Evolutionary conservation across 2,888 invertebrate species (phyloP).

Genomic region (Plebejus anna): DNA sequence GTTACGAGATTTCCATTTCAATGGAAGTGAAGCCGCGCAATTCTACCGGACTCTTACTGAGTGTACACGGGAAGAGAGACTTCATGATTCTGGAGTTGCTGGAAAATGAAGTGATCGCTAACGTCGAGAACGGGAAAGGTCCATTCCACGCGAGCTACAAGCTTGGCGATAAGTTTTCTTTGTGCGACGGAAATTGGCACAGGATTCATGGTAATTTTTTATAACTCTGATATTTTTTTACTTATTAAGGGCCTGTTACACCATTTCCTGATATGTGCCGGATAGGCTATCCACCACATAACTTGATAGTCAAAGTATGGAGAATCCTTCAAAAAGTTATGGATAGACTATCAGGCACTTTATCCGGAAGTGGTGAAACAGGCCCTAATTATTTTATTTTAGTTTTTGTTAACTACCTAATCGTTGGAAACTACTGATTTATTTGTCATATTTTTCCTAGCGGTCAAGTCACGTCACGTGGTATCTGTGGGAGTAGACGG

Average conservation of each 20-base stretch:
- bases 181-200: constrained; percentile 98
- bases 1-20: constrained; percentile 86
- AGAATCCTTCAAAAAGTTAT: too few species aligned
- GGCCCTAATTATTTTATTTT: too few species aligned
- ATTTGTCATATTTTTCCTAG: constrained; percentile 63
- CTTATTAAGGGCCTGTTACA: too few species aligned
- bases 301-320: too few species aligned
- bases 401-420: too few species aligned
- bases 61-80: constrained; percentile 90
- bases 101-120: constrained; percentile 90
- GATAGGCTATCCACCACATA: too few species aligned
- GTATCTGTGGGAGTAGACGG: constrained; percentile 93
- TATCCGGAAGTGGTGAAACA: too few species aligned
- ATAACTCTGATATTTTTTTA: too few species aligned
- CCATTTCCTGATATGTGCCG: too few species aligned
- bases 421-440: neutral
- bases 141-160: constrained; percentile 87
- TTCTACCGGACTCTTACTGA: constrained; percentile 90
- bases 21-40: constrained; percentile 93
- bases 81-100: constrained; percentile 93
- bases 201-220: constrained; percentile 83
- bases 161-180: constrained; percentile 82
- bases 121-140: constrained; percentile 91
- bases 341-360: too few species aligned
- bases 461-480: constrained; percentile 93